Evolutionary conservation across 2,113 vertebrate species (phyloP).

Genomic region (Noctilio leporinus): DNA sequence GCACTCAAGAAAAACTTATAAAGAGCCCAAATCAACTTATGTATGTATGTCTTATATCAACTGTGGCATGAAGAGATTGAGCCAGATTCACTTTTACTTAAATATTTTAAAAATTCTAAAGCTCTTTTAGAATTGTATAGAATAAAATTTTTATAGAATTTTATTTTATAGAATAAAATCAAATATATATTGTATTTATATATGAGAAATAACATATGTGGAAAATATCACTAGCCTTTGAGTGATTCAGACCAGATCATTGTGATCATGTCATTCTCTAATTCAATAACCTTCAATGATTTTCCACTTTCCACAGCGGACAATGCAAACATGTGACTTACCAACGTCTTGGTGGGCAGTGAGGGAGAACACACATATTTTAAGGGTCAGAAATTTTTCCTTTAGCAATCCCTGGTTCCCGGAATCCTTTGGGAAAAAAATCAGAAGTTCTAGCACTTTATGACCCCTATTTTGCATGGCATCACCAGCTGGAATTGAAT

Average conservation of each 20-base stretch:
- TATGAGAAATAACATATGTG: neutral
- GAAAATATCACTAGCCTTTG: neutral
- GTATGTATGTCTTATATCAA: neutral
- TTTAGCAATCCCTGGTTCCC: neutral
- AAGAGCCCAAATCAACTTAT: neutral
- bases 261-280: neutral
- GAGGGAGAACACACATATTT: neutral
- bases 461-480: neutral
- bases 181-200: neutral
- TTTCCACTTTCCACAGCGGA: neutral
- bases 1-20: neutral
- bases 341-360: rapidly evolving
- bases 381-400: neutral
- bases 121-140: too few species aligned
- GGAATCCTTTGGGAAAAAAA: neutral
- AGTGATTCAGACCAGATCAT: neutral
- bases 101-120: too few species aligned
- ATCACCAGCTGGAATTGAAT: neutral
- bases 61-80: neutral
- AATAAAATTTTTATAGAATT: neutral
- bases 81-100: neutral
- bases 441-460: neutral
- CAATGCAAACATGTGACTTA: neutral
- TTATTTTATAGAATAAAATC: neutral
- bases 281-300: neutral